A percentile compares a stretch with the other conserved stretches of the same genome.
These are phyloP conservation scores for Centrocercus urophasianus DNA, from an alignment of 2,113 vertebrate genomes.

Conservation along the genomic window DNA sequence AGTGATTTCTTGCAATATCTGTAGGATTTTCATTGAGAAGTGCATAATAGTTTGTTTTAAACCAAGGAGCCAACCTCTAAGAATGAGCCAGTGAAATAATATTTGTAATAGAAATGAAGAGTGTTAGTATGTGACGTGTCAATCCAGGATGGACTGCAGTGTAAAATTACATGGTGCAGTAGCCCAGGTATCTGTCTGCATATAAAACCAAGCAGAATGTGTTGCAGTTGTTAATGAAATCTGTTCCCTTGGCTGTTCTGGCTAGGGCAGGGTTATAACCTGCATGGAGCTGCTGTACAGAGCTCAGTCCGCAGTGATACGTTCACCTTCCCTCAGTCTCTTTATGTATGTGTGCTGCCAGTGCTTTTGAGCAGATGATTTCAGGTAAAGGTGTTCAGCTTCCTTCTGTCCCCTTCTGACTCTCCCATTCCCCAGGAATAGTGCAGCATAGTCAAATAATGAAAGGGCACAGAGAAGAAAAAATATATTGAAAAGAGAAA, in stretches of 20 bases:
- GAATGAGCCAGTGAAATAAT: background rate
- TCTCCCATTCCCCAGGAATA: background rate
- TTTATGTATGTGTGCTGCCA: rapidly evolving
- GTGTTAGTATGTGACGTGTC: background rate
- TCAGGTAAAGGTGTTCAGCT: background rate
- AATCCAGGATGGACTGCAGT: background rate
- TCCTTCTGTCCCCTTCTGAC: background rate
- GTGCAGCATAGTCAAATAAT: background rate
- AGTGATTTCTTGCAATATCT: background rate
- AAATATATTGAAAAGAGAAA: rapidly evolving
- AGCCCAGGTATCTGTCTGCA: background rate
- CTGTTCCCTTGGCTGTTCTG: rapidly evolving
- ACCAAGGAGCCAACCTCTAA: background rate
- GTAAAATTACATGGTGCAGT: rapidly evolving
- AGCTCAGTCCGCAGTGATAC: background rate
- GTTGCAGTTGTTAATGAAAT: background rate
- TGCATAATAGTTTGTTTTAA: background rate
- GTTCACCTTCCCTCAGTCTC: background rate
- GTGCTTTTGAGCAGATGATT: background rate
- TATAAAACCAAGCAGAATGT: background rate
- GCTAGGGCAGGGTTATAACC: background rate
- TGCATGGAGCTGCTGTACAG: background rate
- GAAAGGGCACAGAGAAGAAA: background rate
- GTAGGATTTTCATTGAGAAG: background rate
- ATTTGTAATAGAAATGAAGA: background rate